Percentiles rank a stretch among this genome's conserved stretches.
Evolutionary conservation across 1,140 invertebrate genomes (phyloP).

Genomic region (Bombus soroeensis): DNA sequence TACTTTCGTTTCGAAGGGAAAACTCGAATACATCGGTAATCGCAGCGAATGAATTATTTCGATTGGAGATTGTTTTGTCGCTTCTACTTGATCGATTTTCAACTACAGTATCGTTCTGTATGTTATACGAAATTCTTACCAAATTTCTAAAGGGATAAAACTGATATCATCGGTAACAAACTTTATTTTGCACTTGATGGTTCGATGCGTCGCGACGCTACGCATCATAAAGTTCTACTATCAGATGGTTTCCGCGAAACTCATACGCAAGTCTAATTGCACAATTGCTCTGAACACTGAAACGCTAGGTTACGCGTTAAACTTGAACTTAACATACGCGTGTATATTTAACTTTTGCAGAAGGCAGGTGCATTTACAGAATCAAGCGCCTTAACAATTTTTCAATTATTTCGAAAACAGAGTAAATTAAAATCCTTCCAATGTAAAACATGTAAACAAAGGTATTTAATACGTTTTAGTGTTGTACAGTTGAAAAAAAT

Average conservation of each 20-base stretch:
- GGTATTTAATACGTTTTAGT: too few relatives aligned
- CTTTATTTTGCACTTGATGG: slow-evolving; percentile 45
- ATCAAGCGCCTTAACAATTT: not conserved
- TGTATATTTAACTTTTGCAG: not conserved
- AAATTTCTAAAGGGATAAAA: not conserved
- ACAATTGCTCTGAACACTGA: slow-evolving; percentile 22
- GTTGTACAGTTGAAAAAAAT: not conserved
- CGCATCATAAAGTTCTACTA: slow-evolving; percentile 71
- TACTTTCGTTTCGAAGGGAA: not conserved
- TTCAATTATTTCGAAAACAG: not conserved
- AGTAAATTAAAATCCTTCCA: too few relatives aligned
- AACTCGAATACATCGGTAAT: not conserved
- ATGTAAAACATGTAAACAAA: too few relatives aligned
- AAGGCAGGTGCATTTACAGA: not conserved
- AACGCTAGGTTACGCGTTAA: slow-evolving; percentile 13
- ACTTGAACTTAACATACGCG: slow-evolving; percentile 20
- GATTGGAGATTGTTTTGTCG: too few relatives aligned
- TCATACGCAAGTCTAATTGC: slow-evolving; percentile 40
- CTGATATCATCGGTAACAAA: slow-evolving; percentile 22
- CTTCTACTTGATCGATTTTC: too few relatives aligned
- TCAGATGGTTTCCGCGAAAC: slow-evolving; percentile 66
- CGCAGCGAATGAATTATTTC: too few relatives aligned
- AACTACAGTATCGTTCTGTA: not conserved
- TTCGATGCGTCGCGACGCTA: slow-evolving; percentile 74
- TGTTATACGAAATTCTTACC: not conserved